Base-by-base conservation (phyloP, 2,888 invertebrate genomes). In the Heteropelma amictum region DNA sequence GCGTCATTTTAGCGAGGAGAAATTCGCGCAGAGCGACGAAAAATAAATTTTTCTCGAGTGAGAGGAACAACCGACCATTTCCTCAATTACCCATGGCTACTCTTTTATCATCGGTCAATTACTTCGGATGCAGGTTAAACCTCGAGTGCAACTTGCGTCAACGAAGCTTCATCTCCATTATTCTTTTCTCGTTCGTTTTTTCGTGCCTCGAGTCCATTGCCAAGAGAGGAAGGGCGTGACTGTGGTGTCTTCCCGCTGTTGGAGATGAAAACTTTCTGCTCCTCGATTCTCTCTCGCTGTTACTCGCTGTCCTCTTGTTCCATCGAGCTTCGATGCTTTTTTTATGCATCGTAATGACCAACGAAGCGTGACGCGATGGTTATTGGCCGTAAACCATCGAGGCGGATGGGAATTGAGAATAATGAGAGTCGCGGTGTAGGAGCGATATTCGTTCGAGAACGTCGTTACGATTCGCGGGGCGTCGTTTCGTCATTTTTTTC, bases 221-320 rank as follows among this genome's bases (percentile, higher is more conserved):
- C 60, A 54, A 63, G 69, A n/a, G n/a, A 74, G 79, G 69, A 78
- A 78, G 79, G 79, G 79, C 72, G 79, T 79, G 79, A 77, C 78
- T 68, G 49, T 61, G 42, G 67, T 70, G 68, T 58, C 56, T 26
- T 58, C 14, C 38, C 56, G 56, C 72, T 53, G 33, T n/a, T n/a
- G n/a, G n/a, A n/a, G 60, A 54, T 64, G 64, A 53, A 74, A 53
- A 69, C 64, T 64, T 56, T 69, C 51, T 12, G 21, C n/a, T n/a
- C n/a, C n/a, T 26, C 35, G 38, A 14, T 42, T 58, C 30, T 68
- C 42, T 14, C 47, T 77, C 53, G 10, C 3, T 7, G 4, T 49
- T 30, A 30, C 19, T 30, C 6, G 1, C 6, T 33, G 10, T 17
- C 14, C 26, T 28, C 26, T 26, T 28, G 5, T 14, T 40, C 35